These are phyloP conservation scores for Macropis europaea DNA, from an alignment of 2,888 invertebrate genomes.

Conservation along the genomic window DNA sequence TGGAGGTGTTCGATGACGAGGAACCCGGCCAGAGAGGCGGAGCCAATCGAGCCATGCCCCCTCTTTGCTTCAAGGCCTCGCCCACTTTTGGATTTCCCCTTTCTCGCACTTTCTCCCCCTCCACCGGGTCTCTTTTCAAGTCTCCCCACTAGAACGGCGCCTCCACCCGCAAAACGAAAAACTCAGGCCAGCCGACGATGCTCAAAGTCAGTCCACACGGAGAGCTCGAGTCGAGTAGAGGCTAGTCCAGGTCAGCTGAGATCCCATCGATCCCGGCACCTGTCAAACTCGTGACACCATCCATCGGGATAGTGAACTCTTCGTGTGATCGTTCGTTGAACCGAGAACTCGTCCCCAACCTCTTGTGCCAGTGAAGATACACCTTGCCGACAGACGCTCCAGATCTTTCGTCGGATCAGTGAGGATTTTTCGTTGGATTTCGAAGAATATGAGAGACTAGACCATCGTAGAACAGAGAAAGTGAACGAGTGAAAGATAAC, in stretches of 20 bases:
- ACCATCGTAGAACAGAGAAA: not conserved
- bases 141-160: slow-evolving; percentile 41
- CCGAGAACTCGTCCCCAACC: not conserved
- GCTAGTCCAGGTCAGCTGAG: slow-evolving; percentile 50
- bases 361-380: not conserved
- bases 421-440: not conserved
- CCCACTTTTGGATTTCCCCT: slow-evolving; percentile 55
- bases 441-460: slow-evolving; percentile 11
- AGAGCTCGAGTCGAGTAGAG: slow-evolving; percentile 75
- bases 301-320: not conserved
- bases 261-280: slow-evolving; percentile 52
- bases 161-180: slow-evolving; percentile 69
- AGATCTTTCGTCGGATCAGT: no score
- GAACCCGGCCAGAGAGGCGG: slow-evolving; percentile 49
- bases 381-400: no score
- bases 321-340: not conserved
- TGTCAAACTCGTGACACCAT: slow-evolving; percentile 50
- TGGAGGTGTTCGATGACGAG: slow-evolving; percentile 25
- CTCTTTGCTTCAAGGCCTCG: slow-evolving; percentile 41
- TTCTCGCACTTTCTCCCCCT: slow-evolving; percentile 31
- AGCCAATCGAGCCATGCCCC: slow-evolving; percentile 45
- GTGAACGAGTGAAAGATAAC: slow-evolving; percentile 3
- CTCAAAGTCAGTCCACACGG: slow-evolving; percentile 76
- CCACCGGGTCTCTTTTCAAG: slow-evolving; percentile 25
- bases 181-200: slow-evolving; percentile 65